Evolutionary conservation across 23 tunicate genomes (phyloP), one percentile per base, ranked within the genome.

Genomic region (Ascidia mentula): DNA sequence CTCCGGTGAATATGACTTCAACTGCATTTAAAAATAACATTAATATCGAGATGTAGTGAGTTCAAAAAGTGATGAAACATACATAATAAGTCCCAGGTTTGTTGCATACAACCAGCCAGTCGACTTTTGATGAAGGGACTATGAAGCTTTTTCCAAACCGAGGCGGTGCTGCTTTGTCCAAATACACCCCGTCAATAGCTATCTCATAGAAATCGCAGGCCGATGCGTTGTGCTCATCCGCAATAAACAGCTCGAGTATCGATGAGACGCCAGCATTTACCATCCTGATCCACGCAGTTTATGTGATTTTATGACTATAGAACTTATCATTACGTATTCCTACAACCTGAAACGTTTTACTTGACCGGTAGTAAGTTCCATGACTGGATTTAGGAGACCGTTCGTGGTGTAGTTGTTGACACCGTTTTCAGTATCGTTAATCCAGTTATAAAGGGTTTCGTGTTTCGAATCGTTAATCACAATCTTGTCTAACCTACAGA

Each of bases 261-360:
- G 24, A 42, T 40, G 80, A 70, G 59, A 87, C 96, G 2, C 96
- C 96, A 18, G 88, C 96, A 36, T 90, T 90, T 2, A 90, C 90
- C 90, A 90, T 76, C 59, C 96, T 82, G 8, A 53, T 9, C 22
- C 4, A 53, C 22, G 13, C 65, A 53, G 13, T 15, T 15, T 26
- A 53, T 20, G 13, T 5, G 22, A 20, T 53, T 6, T 53, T 53
- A 28, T 26, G 1, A 9, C 4, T 6, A 53, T 5, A 26, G 65
- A 3, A 9, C 22, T 20, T 53, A 9, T 20, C 65, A 53, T 3
- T 20, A 5, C 12, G 13, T 53, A 3, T 53, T 9, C 22, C 1
- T 5, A 20, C 24, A 3, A 90, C 96, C 96, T 86, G 83, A 90
- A 86, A 37, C 96, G 80, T 45, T 90, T 87, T 33, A 72, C 76